Evolutionary conservation across 2,888 invertebrate genomes (phyloP).

Genomic region (Herminia tarsipennalis): DNA sequence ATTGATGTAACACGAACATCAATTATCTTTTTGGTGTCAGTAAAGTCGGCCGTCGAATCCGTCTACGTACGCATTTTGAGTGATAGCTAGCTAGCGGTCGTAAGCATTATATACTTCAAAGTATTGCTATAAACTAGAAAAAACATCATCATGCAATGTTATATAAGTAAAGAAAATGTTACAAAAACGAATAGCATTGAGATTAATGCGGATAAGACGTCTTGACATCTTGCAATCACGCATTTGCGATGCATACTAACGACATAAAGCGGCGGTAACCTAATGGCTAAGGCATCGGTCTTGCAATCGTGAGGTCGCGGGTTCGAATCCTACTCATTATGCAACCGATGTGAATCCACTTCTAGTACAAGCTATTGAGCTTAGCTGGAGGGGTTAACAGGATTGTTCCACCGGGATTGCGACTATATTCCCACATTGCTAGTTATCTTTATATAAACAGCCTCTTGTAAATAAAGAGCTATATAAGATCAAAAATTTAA

Average conservation of each 20-base stretch:
- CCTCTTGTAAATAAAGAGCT: no score
- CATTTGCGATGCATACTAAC: slow-evolving; percentile 20
- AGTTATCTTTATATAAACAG: no score
- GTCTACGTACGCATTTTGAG: background rate
- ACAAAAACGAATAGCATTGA: slow-evolving; percentile 12
- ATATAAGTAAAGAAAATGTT: slow-evolving; percentile 20
- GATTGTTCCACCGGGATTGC: no score
- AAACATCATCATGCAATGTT: slow-evolving; percentile 13
- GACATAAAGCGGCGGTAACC: slow-evolving; percentile 6
- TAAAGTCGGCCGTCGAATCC: background rate
- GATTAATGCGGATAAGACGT: slow-evolving; percentile 15
- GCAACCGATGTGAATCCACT: no score
- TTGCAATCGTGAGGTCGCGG: no score
- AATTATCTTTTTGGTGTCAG: slow-evolving; percentile 11
- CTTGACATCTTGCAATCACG: slow-evolving; percentile 19
- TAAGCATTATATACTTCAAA: slow-evolving; percentile 1
- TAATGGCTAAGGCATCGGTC: no score
- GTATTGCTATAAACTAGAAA: slow-evolving; percentile 8
- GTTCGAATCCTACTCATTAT: no score
- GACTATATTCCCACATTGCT: no score
- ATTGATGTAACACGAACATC: background rate
- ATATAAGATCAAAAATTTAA: no score
- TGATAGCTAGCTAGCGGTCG: background rate
- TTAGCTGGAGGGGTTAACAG: no score
- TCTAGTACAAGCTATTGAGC: no score